These are phyloP conservation scores for Sebastes goodei DNA, from an alignment of 2,797 vertebrate species.

Conservation along the genomic window DNA sequence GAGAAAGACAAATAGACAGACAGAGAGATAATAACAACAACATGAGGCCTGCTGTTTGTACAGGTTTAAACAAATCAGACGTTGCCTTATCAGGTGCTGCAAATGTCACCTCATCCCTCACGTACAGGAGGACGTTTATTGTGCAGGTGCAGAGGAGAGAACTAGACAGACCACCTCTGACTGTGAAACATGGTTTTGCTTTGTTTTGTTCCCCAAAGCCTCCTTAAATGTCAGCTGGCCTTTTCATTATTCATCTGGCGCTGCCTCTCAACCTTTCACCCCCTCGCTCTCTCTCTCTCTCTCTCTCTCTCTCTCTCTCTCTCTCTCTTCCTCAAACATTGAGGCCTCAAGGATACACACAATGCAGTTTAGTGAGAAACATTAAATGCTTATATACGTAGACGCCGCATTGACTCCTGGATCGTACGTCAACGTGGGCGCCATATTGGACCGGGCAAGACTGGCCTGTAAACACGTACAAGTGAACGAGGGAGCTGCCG, in stretches of 20 bases:
- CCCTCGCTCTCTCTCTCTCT: too few relatives aligned
- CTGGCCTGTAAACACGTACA: too few relatives aligned
- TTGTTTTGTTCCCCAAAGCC: background rate
- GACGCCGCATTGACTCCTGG: too few relatives aligned
- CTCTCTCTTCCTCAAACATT: background rate
- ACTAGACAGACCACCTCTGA: background rate
- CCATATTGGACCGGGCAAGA: too few relatives aligned
- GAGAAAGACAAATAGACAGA: background rate
- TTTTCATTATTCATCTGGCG: conserved; percentile 13
- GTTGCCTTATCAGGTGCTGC: background rate
- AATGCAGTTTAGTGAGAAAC: background rate
- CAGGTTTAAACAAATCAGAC: background rate
- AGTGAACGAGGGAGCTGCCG: too few relatives aligned
- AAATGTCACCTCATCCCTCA: background rate
- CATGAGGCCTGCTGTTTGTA: background rate
- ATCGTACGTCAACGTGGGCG: too few relatives aligned
- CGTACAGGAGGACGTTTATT: background rate
- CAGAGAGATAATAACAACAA: background rate
- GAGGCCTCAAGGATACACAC: background rate
- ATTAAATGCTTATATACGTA: background rate
- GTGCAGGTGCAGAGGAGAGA: background rate
- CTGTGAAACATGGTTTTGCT: background rate
- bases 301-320: background rate
- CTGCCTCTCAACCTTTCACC: background rate
- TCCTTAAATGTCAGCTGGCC: conserved; percentile 25